A percentile compares a stretch with the other conserved stretches of the same genome.
Evolutionary conservation across 2,888 invertebrate genomes (phyloP).

Genomic region (Orthonevra nobilis): DNA sequence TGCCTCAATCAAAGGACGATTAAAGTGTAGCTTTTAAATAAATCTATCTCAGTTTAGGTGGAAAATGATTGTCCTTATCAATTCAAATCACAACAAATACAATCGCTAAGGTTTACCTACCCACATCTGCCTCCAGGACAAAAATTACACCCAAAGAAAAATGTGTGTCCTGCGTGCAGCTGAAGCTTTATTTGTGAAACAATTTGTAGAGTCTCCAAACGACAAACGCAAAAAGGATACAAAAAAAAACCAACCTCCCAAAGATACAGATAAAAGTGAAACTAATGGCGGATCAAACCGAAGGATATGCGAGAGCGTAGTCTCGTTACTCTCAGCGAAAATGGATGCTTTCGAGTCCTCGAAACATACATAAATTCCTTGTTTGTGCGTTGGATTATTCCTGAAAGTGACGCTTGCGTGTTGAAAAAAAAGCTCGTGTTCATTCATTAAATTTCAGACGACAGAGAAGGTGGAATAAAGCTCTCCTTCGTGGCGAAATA

Average conservation of each 20-base stretch:
- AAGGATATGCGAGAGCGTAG: background rate
- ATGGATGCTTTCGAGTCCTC: background rate
- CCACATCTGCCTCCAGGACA: conserved; percentile 27
- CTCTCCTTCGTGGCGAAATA: background rate
- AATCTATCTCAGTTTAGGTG: background rate
- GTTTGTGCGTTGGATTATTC: conserved; percentile 6
- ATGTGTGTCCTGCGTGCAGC: too few species aligned
- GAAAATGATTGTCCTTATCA: conserved; percentile 4
- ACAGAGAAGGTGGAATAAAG: conserved; percentile 21
- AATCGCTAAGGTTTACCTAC: conserved; percentile 11
- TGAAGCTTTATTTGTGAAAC: background rate
- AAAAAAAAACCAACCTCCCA: background rate
- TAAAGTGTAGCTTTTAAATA: too few species aligned
- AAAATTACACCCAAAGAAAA: conserved; percentile 35
- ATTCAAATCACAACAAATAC: conserved; percentile 9
- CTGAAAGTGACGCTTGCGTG: conserved; percentile 38
- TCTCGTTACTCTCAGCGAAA: too few species aligned
- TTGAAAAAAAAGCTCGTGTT: conserved; percentile 71
- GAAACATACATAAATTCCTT: background rate
- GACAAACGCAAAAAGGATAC: background rate
- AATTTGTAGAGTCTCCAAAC: conserved; percentile 22
- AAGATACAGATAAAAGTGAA: conserved; percentile 38
- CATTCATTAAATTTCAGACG: conserved; percentile 72
- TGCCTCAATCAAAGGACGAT: too few species aligned
- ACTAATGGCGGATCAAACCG: conserved; percentile 20